Conservation (phyloP, 2,113 vertebrate genomes). For the Halichoerus grypus region DNA sequence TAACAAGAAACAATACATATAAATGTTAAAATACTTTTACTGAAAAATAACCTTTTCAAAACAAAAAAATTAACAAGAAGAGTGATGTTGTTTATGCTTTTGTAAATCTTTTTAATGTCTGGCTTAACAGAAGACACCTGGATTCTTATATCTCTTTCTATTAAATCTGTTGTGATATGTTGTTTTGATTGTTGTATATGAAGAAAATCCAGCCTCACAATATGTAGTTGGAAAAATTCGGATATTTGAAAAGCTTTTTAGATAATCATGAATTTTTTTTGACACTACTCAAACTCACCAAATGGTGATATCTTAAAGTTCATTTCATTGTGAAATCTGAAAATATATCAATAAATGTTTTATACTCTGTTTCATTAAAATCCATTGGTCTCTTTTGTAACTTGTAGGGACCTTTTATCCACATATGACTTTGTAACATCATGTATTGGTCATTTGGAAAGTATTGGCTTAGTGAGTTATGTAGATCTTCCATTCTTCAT, state of each 20-base stretch:
- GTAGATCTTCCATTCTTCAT: not conserved
- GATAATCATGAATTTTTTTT: not conserved
- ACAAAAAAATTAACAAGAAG: not conserved
- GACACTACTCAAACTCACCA: not conserved
- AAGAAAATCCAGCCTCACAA: not conserved
- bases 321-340: not conserved
- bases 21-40: not conserved
- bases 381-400: not conserved
- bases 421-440: not conserved
- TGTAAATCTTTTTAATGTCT: not conserved
- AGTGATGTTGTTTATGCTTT: not conserved
- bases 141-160: not conserved
- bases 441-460: not conserved
- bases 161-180: not conserved
- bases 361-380: not conserved
- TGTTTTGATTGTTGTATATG: not conserved
- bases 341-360: not conserved
- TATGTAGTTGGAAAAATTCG: not conserved
- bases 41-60: slow-evolving; percentile 23
- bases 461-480: not conserved
- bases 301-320: not conserved
- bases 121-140: not conserved
- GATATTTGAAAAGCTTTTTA: not conserved
- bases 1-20: not conserved
- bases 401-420: not conserved